Evolutionary conservation across 2,113 vertebrate species (phyloP).

Genomic region (Climacteris rufus): DNA sequence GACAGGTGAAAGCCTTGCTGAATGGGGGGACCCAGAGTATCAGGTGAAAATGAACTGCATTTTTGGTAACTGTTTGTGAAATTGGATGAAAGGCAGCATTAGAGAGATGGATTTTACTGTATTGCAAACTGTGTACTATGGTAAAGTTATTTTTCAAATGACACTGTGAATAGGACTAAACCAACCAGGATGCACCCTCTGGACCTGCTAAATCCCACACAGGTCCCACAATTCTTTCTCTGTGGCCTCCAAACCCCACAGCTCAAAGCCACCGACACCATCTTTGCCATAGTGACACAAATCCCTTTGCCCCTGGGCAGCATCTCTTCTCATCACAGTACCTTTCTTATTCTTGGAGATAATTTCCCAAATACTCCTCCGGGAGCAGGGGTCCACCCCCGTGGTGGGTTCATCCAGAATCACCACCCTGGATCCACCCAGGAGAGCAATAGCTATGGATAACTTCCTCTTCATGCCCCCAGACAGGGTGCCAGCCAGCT

Average conservation of each 20-base stretch:
- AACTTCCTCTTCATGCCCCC: constrained; percentile 97
- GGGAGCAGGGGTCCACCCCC: constrained; percentile 94
- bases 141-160: not conserved
- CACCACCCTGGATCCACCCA: constrained; percentile 91
- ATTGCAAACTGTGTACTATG: not conserved
- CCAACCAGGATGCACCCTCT: not conserved
- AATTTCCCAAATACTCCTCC: constrained; percentile 96
- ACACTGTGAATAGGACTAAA: not conserved
- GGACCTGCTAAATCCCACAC: not conserved
- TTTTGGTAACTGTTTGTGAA: not conserved
- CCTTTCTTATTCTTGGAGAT: constrained; percentile 91
- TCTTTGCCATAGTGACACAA: not conserved
- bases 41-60: not conserved
- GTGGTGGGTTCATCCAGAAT: constrained; percentile 97
- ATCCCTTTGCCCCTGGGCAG: not conserved
- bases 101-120: not conserved
- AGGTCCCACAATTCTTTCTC: not conserved
- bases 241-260: not conserved
- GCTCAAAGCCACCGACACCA: not conserved
- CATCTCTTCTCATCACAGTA: constrained; percentile 27
- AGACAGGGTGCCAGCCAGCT: constrained; percentile 86
- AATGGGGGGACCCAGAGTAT: not conserved
- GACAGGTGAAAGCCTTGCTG: not conserved
- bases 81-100: not conserved
- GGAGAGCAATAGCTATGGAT: constrained; percentile 95